phyloP scores from a whole-genome alignment of 2,797 vertebrate species.

The Carduelis carduelis region DNA sequence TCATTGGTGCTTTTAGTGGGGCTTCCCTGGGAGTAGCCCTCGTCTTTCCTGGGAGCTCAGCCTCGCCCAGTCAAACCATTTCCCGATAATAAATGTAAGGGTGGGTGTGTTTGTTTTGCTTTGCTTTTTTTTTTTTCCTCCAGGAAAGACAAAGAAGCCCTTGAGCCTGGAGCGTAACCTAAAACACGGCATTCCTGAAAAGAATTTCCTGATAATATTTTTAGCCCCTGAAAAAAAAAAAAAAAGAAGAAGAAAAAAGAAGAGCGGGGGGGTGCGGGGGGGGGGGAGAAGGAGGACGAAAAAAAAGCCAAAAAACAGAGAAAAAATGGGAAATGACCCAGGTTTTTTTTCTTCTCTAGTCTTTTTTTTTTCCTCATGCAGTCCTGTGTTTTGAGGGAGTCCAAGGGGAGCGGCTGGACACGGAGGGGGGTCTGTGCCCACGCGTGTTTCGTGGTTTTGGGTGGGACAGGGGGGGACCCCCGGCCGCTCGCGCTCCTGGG shows the following conservation, averaged over 20 bases:
- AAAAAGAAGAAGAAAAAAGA: no score
- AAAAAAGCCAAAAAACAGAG: neutral
- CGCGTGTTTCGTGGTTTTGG: neutral
- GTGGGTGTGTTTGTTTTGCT: neutral
- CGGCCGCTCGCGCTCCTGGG: neutral
- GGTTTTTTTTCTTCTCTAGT: neutral
- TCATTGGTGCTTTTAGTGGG: fast-evolving
- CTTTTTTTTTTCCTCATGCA: neutral
- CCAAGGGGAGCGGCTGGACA: neutral
- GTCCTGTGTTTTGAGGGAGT: no score
- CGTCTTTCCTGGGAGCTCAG: neutral
- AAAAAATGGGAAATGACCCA: neutral
- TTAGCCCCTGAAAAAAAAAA: conserved; percentile 63
- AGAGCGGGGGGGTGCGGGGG: fast-evolving
- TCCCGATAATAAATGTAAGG: conserved; percentile 51
- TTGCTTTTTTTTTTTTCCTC: neutral
- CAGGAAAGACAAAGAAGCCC: conserved; percentile 69
- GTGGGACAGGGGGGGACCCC: neutral
- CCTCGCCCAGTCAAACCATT: conserved; percentile 38
- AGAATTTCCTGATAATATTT: conserved; percentile 77
- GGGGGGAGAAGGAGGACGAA: neutral
- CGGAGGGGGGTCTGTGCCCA: neutral
- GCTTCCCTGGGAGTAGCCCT: neutral
- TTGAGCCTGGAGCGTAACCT: conserved; percentile 62
- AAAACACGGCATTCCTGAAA: conserved; percentile 66